phyloP scores from a whole-genome alignment of 2,888 invertebrate genomes.

The Chymomyza amoena region DNA sequence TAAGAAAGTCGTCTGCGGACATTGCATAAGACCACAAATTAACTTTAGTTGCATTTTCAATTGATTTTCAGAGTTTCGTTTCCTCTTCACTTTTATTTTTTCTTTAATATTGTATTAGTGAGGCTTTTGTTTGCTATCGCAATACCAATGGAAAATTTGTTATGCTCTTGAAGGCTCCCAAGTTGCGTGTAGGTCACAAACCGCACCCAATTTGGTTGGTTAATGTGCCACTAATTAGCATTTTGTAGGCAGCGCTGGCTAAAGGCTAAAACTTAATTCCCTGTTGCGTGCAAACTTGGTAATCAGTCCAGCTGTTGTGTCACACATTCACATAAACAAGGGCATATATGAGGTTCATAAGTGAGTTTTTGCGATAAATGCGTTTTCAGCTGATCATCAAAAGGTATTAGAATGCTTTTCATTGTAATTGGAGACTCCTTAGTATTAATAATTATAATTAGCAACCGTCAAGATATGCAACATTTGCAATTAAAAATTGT shows the following conservation, averaged over 20 bases:
- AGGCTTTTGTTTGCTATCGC: background rate
- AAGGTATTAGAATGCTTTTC: too few relatives aligned
- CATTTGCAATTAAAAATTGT: too few relatives aligned
- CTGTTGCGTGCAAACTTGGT: background rate
- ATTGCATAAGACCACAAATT: background rate
- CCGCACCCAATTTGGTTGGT: conserved; percentile 52
- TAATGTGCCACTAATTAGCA: conserved; percentile 60
- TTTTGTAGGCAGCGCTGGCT: conserved; percentile 18
- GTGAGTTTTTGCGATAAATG: background rate
- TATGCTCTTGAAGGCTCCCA: background rate
- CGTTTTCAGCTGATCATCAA: too few relatives aligned
- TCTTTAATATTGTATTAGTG: background rate
- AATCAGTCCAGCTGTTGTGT: background rate
- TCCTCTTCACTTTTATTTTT: background rate
- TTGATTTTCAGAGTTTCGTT: background rate
- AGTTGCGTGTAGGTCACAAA: background rate
- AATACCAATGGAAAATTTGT: background rate
- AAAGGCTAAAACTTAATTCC: background rate
- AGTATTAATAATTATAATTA: too few relatives aligned
- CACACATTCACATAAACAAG: background rate
- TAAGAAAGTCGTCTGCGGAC: background rate
- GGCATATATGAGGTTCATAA: background rate
- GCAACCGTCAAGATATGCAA: too few relatives aligned
- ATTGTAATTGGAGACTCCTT: too few relatives aligned
- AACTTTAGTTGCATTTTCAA: background rate